phyloP scores from a whole-genome alignment of 1,140 invertebrate genomes.

The Sinonovacula constricta region DNA sequence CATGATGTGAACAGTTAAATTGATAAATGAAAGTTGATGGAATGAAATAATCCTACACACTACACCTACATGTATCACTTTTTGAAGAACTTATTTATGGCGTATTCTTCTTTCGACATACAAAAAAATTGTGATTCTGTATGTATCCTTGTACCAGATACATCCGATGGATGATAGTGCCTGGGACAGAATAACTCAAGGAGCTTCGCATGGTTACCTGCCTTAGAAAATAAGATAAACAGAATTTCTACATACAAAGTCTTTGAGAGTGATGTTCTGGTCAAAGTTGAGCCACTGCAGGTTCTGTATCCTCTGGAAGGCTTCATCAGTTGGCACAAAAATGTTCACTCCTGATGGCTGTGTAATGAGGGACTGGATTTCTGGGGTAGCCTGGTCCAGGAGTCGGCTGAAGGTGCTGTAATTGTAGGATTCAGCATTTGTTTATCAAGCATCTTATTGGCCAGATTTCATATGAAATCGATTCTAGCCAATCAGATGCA shows the following conservation, averaged over 20 bases:
- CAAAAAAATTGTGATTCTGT: too few species aligned
- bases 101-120: too few species aligned
- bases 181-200: not conserved
- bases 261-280: constrained; percentile 53
- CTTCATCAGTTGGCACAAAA: constrained; percentile 61
- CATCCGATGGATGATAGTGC: not conserved
- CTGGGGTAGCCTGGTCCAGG: constrained; percentile 25
- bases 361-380: constrained; percentile 20
- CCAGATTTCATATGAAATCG: too few species aligned
- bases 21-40: too few species aligned
- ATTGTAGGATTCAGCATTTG: not conserved
- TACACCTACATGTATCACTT: too few species aligned
- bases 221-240: not conserved
- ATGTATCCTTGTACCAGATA: too few species aligned
- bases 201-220: not conserved
- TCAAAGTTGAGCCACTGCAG: constrained; percentile 46
- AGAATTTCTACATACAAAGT: constrained; percentile 47
- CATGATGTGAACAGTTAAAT: too few species aligned
- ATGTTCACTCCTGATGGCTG: constrained; percentile 56
- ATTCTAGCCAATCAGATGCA: too few species aligned
- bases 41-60: too few species aligned
- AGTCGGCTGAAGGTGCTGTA: constrained; percentile 32
- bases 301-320: constrained; percentile 47
- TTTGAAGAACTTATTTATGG: too few species aligned
- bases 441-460: too few species aligned